These are phyloP conservation scores for Steinernema scapterisci DNA, from an alignment of 2,888 invertebrate genomes.

Conservation along the genomic window DNA sequence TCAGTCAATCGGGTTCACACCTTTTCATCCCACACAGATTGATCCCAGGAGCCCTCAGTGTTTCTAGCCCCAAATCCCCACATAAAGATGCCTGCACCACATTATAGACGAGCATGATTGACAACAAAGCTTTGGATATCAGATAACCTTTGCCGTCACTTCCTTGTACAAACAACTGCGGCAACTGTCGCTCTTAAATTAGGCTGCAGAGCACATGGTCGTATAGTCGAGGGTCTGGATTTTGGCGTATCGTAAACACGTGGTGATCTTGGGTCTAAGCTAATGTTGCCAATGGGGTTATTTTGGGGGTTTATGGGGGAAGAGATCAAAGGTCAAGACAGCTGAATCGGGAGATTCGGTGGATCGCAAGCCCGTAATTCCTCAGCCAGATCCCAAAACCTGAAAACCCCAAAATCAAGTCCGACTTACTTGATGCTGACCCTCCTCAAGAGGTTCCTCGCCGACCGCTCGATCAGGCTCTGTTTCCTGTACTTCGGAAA, in stretches of 20 bases:
- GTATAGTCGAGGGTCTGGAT: too few species aligned
- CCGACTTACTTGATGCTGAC: constrained; percentile 15
- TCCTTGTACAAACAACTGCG: neutral
- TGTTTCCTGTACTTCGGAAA: neutral
- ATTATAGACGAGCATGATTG: neutral
- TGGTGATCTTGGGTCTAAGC: too few species aligned
- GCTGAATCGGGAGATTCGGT: too few species aligned
- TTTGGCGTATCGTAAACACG: too few species aligned
- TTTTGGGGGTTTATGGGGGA: too few species aligned
- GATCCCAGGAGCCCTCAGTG: neutral
- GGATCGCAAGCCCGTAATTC: too few species aligned
- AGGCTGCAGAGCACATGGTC: neutral
- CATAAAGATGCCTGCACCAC: neutral
- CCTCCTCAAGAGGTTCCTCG: constrained; percentile 11
- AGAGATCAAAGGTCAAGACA: too few species aligned
- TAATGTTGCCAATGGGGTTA: too few species aligned
- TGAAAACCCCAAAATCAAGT: too few species aligned
- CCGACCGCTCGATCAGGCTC: constrained; percentile 5
- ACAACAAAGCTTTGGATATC: neutral
- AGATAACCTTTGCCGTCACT: neutral
- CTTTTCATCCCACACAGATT: neutral
- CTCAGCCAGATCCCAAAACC: too few species aligned
- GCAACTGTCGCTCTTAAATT: neutral
- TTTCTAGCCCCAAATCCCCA: neutral
- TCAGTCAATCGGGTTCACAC: too few species aligned